These are phyloP conservation scores for Folsomia manolachei DNA, from an alignment of 2,888 invertebrate species.

Conservation along the genomic window DNA sequence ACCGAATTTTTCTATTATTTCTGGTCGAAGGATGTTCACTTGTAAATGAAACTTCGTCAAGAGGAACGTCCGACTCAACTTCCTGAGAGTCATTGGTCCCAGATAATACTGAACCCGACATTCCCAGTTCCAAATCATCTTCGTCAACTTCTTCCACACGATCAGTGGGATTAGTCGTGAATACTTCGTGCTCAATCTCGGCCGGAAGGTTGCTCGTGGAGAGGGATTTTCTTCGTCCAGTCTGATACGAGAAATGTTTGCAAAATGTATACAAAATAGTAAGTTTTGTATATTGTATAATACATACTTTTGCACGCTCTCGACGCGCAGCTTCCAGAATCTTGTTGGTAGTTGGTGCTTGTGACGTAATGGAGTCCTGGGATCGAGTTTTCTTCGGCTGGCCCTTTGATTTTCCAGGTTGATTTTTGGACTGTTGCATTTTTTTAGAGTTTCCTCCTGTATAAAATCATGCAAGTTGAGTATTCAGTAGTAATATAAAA, in stretches of 20 bases:
- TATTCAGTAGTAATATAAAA: not conserved
- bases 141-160: conserved; percentile 33
- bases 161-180: conserved; percentile 55
- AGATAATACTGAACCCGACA: conserved; percentile 45
- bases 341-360: conserved; percentile 35
- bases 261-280: too few relatives aligned
- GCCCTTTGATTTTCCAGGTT: not conserved
- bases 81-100: conserved; percentile 42
- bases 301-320: conserved; percentile 28
- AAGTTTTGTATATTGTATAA: too few relatives aligned
- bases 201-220: conserved; percentile 50
- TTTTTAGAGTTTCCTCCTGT: not conserved
- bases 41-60: conserved; percentile 45
- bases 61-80: conserved; percentile 37
- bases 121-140: conserved; percentile 47
- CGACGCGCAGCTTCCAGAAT: conserved; percentile 29
- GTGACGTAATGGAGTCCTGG: conserved; percentile 48
- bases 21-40: conserved; percentile 41
- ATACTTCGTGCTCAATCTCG: conserved; percentile 37
- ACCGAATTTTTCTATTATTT: conserved; percentile 10
- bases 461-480: not conserved
- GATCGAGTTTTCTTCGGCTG: conserved; percentile 40
- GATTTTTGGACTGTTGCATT: too few relatives aligned
- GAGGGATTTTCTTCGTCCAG: conserved; percentile 49
- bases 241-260: conserved; percentile 28